Evolutionary conservation across 1,140 invertebrate species (phyloP).

Genomic region (Zaprionus davidi): DNA sequence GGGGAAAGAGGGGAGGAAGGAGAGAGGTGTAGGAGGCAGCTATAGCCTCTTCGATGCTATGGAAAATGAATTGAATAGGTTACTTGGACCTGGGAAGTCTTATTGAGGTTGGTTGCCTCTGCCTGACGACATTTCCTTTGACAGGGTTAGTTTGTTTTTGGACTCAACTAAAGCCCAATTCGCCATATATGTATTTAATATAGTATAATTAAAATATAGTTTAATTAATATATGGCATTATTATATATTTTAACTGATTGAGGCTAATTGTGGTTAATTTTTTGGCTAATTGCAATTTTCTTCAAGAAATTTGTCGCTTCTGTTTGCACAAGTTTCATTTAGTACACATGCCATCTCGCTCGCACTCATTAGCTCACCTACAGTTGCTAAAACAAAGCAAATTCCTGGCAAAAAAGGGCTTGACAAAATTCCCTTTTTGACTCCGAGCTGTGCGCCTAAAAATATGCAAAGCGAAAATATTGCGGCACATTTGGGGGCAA

Average conservation of each 20-base stretch:
- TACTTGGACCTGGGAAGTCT: not conserved
- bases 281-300: not conserved
- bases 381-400: not conserved
- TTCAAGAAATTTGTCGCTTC: not conserved
- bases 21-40: not conserved
- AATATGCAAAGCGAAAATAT: conserved; percentile 63
- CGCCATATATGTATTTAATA: no score
- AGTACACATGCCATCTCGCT: not conserved
- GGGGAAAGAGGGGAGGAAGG: not conserved
- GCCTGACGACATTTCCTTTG: not conserved
- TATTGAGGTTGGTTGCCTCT: not conserved
- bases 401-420: not conserved
- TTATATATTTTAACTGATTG: not conserved
- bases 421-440: not conserved
- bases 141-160: not conserved
- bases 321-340: no score
- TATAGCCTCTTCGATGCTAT: not conserved
- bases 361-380: not conserved
- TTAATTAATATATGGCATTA: no score
- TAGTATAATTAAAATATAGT: no score
- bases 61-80: not conserved
- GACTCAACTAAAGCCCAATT: no score
- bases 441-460: not conserved
- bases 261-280: not conserved
- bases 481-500: conserved; percentile 2